Conservation (phyloP, 2,888 invertebrate genomes). For the Idaea biselata region DNA sequence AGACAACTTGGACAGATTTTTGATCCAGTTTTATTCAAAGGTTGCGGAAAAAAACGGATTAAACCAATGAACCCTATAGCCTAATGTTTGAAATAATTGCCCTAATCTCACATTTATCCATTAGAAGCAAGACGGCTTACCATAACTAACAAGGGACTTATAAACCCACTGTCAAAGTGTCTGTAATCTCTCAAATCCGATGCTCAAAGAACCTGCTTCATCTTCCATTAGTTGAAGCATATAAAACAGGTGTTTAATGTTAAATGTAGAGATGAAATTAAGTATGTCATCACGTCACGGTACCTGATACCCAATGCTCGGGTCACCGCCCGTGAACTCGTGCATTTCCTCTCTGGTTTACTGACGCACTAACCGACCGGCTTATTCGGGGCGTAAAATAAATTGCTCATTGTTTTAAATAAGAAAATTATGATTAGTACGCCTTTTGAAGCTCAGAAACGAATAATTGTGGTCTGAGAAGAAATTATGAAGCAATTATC, state of each 20-base stretch:
- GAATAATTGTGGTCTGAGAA: conserved; percentile 14
- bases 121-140: no score
- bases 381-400: conserved; percentile 59
- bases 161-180: not conserved
- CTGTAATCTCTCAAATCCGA: not conserved
- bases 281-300: conserved; percentile 47
- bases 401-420: conserved; percentile 27
- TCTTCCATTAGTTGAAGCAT: not conserved
- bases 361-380: conserved; percentile 43
- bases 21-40: conserved; percentile 14
- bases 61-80: not conserved
- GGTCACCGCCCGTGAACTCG: conserved; percentile 75
- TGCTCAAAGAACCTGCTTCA: not conserved
- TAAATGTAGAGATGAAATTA: not conserved
- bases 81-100: not conserved
- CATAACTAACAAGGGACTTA: not conserved
- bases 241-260: not conserved
- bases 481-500: conserved; percentile 6
- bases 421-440: conserved; percentile 18
- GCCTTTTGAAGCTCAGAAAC: conserved; percentile 13
- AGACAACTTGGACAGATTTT: conserved; percentile 17
- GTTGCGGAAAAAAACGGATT: conserved; percentile 10
- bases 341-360: conserved; percentile 56
- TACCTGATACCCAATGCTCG: conserved; percentile 42
- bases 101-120: no score